Conservation (phyloP, 2,888 invertebrate genomes). For the Pegoplata infirma region DNA sequence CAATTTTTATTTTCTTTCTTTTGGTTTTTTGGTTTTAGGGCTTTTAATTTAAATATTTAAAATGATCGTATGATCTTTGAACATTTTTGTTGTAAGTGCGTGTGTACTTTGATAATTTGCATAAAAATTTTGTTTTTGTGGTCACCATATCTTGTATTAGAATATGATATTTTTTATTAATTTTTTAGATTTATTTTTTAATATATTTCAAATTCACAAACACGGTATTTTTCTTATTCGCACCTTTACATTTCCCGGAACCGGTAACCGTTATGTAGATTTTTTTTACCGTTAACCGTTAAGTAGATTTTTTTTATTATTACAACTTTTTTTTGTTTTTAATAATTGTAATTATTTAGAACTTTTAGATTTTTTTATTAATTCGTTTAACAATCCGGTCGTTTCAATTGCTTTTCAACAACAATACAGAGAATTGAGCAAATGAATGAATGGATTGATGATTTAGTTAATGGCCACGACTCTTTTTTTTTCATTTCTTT, state of each 20-base stretch:
- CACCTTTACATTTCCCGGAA: slow-evolving; percentile 5
- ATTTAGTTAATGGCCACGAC: not conserved
- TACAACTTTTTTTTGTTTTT: too few relatives aligned
- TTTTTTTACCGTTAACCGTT: not conserved
- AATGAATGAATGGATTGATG: not conserved
- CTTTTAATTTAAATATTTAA: not conserved
- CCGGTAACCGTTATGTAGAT: not conserved
- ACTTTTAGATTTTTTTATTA: not conserved
- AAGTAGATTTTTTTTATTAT: not conserved
- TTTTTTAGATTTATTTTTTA: not conserved
- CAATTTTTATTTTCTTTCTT: too few relatives aligned
- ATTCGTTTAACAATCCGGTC: not conserved
- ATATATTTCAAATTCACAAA: not conserved
- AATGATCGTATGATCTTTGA: not conserved
- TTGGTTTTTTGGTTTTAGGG: too few relatives aligned
- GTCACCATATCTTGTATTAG: not conserved
- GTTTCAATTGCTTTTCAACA: not conserved
- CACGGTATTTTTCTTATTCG: not conserved
- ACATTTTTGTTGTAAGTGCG: too few relatives aligned
- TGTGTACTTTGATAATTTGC: not conserved
- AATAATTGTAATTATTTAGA: not conserved
- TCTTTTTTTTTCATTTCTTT: not conserved
- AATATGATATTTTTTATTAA: not conserved
- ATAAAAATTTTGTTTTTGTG: not conserved
- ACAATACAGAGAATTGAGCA: not conserved